phyloP scores from a whole-genome alignment of 1,140 invertebrate species.

The Agrypnia vestita region DNA sequence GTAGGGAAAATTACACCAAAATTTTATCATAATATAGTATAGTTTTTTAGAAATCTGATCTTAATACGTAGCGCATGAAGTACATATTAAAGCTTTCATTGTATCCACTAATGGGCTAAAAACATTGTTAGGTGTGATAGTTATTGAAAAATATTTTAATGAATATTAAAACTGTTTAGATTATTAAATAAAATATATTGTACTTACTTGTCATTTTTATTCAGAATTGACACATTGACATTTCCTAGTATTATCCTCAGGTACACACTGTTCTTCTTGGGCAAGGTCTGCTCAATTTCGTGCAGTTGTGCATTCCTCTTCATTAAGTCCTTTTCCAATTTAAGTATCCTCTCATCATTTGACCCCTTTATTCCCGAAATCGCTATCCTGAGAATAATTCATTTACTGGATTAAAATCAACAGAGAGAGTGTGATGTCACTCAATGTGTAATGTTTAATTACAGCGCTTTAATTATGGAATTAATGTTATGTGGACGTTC shows the following conservation, averaged over 20 bases:
- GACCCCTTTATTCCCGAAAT: constrained; percentile 66
- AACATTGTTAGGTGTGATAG: background rate
- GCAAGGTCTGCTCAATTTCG: constrained; percentile 90
- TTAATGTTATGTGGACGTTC: too few relatives aligned
- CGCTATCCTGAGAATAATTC: constrained; percentile 65
- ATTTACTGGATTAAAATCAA: too few relatives aligned
- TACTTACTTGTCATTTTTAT: constrained; percentile 95
- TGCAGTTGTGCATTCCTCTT: constrained; percentile 85
- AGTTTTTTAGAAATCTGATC: too few relatives aligned
- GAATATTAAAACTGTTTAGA: background rate
- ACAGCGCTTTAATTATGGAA: too few relatives aligned
- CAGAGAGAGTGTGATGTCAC: too few relatives aligned
- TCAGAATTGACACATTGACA: constrained; percentile 97
- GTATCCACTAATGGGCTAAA: constrained; percentile 15
- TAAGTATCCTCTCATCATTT: constrained; percentile 72
- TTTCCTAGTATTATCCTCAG: constrained; percentile 93
- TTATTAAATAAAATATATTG: constrained; percentile 21
- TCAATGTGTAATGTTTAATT: too few relatives aligned
- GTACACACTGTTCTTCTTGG: constrained; percentile 91
- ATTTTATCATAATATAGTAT: too few relatives aligned
- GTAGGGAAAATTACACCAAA: too few relatives aligned
- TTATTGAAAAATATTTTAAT: background rate
- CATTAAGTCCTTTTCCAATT: constrained; percentile 82
- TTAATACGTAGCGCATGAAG: background rate
- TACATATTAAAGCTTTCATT: background rate